Percentiles rank a stretch among this genome's conserved stretches.
Evolutionary conservation across 2,888 invertebrate species (phyloP).

Genomic region (Pollenia amentaria): DNA sequence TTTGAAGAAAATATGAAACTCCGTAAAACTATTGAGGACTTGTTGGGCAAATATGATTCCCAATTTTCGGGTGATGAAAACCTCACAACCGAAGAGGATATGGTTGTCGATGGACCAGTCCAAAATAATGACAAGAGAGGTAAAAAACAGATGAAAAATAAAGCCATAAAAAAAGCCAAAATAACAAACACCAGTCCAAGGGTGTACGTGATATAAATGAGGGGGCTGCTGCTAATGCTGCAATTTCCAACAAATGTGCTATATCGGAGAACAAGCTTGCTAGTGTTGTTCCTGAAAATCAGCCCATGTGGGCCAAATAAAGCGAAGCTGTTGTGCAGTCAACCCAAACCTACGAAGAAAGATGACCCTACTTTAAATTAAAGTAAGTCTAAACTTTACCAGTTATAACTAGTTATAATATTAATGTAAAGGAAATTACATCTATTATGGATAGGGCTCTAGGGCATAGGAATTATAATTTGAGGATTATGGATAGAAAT

Average conservation of each 20-base stretch:
- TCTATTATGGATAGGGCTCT: background rate
- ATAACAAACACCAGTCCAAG: background rate
- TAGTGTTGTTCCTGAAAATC: background rate
- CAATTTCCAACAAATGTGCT: background rate
- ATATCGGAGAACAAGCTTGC: too few relatives aligned
- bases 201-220: background rate
- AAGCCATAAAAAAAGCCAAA: background rate
- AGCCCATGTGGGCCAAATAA: too few relatives aligned
- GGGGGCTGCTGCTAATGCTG: background rate
- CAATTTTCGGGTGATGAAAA: background rate
- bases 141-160: background rate
- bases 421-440: background rate
- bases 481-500: background rate
- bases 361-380: background rate
- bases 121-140: background rate
- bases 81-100: background rate
- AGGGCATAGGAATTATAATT: background rate
- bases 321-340: background rate
- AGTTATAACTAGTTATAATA: background rate
- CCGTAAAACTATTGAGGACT: background rate
- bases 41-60: background rate
- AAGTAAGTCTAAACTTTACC: conserved; percentile 17
- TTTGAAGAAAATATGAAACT: background rate
- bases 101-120: background rate
- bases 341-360: background rate